Evolutionary conservation across 2,113 vertebrate species (phyloP), one percentile per base, ranked within the genome.

Genomic region (Tretioscincus oriximinensis): DNA sequence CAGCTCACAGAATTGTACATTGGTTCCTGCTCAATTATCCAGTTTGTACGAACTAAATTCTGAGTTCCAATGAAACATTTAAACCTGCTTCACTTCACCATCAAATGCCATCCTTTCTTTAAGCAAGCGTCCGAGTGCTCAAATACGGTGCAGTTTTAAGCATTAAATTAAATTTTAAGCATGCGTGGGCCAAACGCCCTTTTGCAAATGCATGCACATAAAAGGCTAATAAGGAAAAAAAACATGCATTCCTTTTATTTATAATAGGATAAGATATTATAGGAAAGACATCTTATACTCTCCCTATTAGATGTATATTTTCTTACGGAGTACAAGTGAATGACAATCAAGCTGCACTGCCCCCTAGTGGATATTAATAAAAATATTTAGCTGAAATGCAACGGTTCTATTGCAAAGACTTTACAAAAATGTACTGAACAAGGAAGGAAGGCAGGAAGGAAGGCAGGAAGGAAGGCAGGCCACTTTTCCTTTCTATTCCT

Each of bases 261-360:
- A 41, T 41, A 41, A 41, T 41, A 41, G 35, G 35, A 41, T 41
- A 41, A 5, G 35, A 41, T 41, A 41, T n/a, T 41, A 41, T 41
- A 41, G 88, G 90, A 84, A 86, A 9, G 86, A 89, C 74, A 88
- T 75, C 78, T 82, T 60, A 73, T 75, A 41, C 5, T 41, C 35
- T 5, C 35, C 70, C 73, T 86, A 66, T 88, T 86, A 80, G 66
- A 82, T 74, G 82, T 74, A 79, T 61, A 87, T 84, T 87, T 84
- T 84, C 87, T 69, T 70, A 84, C 51, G 71, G 81, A 83, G 81
- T 24, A 18, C 51, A 66, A 69, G 73, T 29, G 88, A 95, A 94
- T 85, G 86, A 95, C 93, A 88, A 91, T 94, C 96, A 92, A 96
- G 89, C 96, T 95, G 93, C 93, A 96, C 92, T 94, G 96, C 95